These are phyloP conservation scores for Miniopterus natalensis DNA, from an alignment of 2,113 vertebrate genomes.

Conservation along the genomic window DNA sequence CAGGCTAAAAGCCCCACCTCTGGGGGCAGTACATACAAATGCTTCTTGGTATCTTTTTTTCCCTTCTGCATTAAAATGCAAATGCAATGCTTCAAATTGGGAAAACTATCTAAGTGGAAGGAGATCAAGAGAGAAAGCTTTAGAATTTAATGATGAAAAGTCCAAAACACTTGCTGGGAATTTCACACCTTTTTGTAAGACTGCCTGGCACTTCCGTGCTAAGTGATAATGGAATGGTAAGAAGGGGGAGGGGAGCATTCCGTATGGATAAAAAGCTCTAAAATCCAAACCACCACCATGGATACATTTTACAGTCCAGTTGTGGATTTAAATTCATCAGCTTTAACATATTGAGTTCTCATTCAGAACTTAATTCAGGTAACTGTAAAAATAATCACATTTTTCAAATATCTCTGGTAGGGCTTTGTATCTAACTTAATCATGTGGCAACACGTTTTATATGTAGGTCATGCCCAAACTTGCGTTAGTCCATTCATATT, in stretches of 20 bases:
- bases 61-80: conserved; percentile 66
- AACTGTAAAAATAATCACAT: conserved; percentile 81
- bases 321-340: conserved; percentile 77
- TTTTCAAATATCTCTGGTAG: conserved; percentile 81
- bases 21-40: not conserved
- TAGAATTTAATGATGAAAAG: conserved; percentile 20
- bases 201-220: not conserved
- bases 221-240: not conserved
- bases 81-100: conserved; percentile 58
- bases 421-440: conserved; percentile 82
- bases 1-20: not conserved
- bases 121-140: conserved; percentile 1
- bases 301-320: conserved; percentile 72
- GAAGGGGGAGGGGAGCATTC: not conserved
- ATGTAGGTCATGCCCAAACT: conserved; percentile 83
- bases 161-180: conserved; percentile 27
- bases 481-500: conserved; percentile 84
- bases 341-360: conserved; percentile 82
- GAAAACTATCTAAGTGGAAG: not conserved
- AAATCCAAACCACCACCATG: conserved; percentile 72
- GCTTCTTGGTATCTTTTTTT: conserved; percentile 9
- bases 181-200: not conserved
- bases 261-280: conserved; percentile 59
- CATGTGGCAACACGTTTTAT: conserved; percentile 83
- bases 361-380: conserved; percentile 68